phyloP scores from a whole-genome alignment of 2,797 vertebrate genomes.

The Toxotes lorentzi region DNA sequence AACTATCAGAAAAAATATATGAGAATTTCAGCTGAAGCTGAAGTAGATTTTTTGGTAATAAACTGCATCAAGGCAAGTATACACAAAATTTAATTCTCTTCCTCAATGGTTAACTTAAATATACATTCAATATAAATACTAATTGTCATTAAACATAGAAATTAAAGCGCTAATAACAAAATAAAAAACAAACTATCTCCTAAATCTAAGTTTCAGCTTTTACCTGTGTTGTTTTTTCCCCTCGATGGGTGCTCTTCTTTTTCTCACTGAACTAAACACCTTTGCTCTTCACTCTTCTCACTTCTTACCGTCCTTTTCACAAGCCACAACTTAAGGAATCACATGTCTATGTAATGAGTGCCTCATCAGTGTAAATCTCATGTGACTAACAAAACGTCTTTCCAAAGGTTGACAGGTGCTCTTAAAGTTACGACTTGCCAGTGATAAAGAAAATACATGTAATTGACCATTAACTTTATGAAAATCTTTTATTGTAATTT shows the following conservation, averaged over 20 bases:
- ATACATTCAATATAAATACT: background rate
- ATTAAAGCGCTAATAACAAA: background rate
- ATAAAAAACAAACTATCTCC: background rate
- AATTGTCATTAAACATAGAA: background rate
- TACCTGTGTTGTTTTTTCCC: constrained; percentile 52
- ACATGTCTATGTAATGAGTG: constrained; percentile 57
- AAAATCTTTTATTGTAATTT: background rate
- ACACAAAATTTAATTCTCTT: background rate
- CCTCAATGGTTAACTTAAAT: background rate
- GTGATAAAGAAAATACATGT: background rate
- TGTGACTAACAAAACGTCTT: constrained; percentile 52
- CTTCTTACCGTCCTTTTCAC: constrained; percentile 37
- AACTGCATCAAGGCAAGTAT: background rate
- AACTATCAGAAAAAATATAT: background rate
- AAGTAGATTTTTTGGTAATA: background rate
- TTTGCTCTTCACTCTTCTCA: background rate
- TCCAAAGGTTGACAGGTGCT: constrained; percentile 54
- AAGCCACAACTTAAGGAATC: constrained; percentile 38
- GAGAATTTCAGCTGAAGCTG: background rate
- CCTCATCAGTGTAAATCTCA: constrained; percentile 40
- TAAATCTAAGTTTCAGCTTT: background rate
- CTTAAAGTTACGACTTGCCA: background rate
- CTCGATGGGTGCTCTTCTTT: background rate
- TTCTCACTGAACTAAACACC: constrained; percentile 15
- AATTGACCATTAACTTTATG: background rate